Evolutionary conservation across 1,140 invertebrate species (phyloP), one percentile per base, ranked within the genome.

Genomic region (Hermetia illucens): DNA sequence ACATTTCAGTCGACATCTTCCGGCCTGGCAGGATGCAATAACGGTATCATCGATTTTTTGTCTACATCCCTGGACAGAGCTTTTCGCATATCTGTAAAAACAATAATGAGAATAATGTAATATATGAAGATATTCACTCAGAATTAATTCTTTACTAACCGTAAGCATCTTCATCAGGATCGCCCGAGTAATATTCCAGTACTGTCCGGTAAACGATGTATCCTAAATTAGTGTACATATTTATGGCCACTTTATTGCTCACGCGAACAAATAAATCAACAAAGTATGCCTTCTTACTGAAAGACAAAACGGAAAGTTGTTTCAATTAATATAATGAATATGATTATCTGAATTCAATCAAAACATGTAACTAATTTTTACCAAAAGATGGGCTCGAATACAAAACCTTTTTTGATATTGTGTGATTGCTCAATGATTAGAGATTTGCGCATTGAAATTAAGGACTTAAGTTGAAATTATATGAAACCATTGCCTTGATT

Each of bases 191-290:
- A 70, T 98, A 98, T 65, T 97, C 92, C 34, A 98, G 65, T 34
- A 98, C 91, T 30, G 85, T 86, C 42, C 94, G 66, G 61, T 97
- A 98, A 1, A 98, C 86, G 45, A 90, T 89, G 58, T 98, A 98
- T n/a, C 92, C 94, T 27, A 98, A 63, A 60, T 84, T 83, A 47
- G 83, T 82, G 58, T 99, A 99, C 92, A 98, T 98, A 49, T 89
- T 86, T 25, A 97, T 93, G 2, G 95, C 95, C 18, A 95, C 87
- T 61, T 83, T 81, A 60, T 98, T 98, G 49, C 92, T 96, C 1
- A 96, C 90, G 50, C 95, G 72, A 5, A 98, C 95, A 75, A 98
- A 98, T 10, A 98, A 65, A 63, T 98, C 95, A n/a, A 98, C 94
- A 68, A 98, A 98, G 61, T 89, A 97, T 21, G 88, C 88, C 34